Base-by-base conservation (phyloP, 2,797 vertebrate species). In the Danio aesculapii region DNA sequence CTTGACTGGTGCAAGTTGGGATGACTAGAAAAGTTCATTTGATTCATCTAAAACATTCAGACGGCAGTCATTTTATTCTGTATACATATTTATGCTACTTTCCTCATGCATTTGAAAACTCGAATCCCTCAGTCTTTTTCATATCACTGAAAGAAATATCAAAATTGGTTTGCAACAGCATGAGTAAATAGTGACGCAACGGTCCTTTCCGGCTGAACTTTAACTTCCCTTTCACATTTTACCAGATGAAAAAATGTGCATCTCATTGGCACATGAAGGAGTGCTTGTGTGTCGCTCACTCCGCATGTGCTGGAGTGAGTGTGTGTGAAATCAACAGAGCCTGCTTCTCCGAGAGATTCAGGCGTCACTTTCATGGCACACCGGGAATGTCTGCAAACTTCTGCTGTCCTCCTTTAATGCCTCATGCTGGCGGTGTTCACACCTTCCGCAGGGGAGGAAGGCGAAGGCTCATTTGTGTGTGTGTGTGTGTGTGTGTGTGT, bases 401-500 rank as follows among this genome's bases (percentile, higher is more conserved):
- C 46, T 77, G 62, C 75, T 67, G 49, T 55, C 41, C 6, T 66
- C 66, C 39, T 43, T 39, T 43, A 46, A 44, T 55, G 21, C 19
- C 12, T 62, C 30, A 50, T 61, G 30, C n/a, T 59, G 21, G 14
- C 44, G 14, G 67, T 49, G 9, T 71, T 71, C 46, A 61, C 53
- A 53, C n/a, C 43, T 49, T 52, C 47, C 47, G 53, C 39, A 63
- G 10, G 39, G 57, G 77, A 73, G 75, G 13, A 55, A 61, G 64
- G 44, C 63, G 55, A 16, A 49, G 49, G 16, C 43, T 49, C 10
- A n/a, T 58, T 75, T 57, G 46, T 76, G 17, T 52, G 63, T 76
- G n/a, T 83, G 44, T 58, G 74, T 57, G n/a, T 83, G 44, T 58
- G 74, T 57, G n/a, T n/a, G n/a, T n/a, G 30, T 30, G 30, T 76